Evolutionary conservation across 2,888 invertebrate species (phyloP).

Genomic region (Lutraria lutraria): DNA sequence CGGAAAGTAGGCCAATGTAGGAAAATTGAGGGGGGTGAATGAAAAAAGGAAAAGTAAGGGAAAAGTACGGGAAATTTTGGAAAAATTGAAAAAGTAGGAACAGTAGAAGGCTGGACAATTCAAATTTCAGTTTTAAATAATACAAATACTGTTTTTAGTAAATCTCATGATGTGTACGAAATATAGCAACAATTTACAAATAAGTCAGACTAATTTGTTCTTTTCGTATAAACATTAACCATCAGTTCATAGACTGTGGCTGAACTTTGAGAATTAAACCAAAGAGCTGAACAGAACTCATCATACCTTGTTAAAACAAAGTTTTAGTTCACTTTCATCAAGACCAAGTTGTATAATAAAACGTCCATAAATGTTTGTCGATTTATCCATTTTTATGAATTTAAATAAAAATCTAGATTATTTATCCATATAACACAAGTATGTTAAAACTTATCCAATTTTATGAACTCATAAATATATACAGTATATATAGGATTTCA

Average conservation of each 20-base stretch:
- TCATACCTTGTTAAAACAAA: slow-evolving; percentile 56
- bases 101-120: not conserved
- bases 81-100: too few relatives aligned
- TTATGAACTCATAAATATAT: not conserved
- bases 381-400: not conserved
- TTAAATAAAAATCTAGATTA: not conserved
- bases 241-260: not conserved
- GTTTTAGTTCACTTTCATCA: slow-evolving; percentile 43
- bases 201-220: too few relatives aligned
- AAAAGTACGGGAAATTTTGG: too few relatives aligned
- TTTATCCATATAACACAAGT: too few relatives aligned
- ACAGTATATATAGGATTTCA: not conserved
- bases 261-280: not conserved
- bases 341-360: slow-evolving; percentile 66
- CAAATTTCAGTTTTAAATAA: too few relatives aligned
- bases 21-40: too few relatives aligned
- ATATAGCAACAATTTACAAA: not conserved
- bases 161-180: not conserved
- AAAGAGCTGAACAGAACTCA: not conserved
- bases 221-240: not conserved
- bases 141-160: too few relatives aligned
- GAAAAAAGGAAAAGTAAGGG: too few relatives aligned
- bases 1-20: too few relatives aligned
- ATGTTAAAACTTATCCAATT: too few relatives aligned
- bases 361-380: slow-evolving; percentile 57